Base-by-base conservation (phyloP, 1,140 invertebrate species). In the Alviniconcha marisindica region DNA sequence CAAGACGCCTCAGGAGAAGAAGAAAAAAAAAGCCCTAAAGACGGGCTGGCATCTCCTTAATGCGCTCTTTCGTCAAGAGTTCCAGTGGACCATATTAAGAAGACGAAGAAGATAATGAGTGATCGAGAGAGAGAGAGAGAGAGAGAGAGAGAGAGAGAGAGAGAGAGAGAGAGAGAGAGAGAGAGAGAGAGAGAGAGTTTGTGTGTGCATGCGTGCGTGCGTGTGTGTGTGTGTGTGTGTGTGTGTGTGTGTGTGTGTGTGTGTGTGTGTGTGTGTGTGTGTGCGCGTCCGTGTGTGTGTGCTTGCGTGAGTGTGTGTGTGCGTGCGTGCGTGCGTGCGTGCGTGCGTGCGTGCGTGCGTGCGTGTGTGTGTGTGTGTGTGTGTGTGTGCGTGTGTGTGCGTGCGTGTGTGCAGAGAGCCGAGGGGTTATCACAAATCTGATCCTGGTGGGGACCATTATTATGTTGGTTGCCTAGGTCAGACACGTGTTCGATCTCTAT, bases 101-200 rank as follows among this genome's bases (percentile, higher is more conserved):
- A 51, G 48, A 51, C 10, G 48, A 21, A 51, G 48, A 51, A 60
- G 7, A 60, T 7, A 60, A 18, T n/a, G 56, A 60, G 21, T 0
- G 56, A 60, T 7, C 21, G 1, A 60, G 14, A n/a, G 4, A 60
- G 56, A 60, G 56, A 60, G 56, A 60, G 56, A 60, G 56, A 60
- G 56, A 60, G 56, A 60, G 56, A 60, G 1, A 2, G 56, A 60
- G 56, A 60, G 56, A 60, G 56, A 60, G 56, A 60, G 56, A 60
- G 56, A 60, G 56, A 60, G 56, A 60, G 56, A 60, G 56, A 60
- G 56, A 60, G 56, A 60, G 56, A 60, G 56, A 60, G 56, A 60
- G 4, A 60, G 48, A 51, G 48, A 51, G 48, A 51, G 48, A 51
- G 10, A 51, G 48, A 51, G 48, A 51, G 4, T 12, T 0, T 28